Evolutionary conservation across 2,797 vertebrate genomes (phyloP).

Genomic region (Psittacula echo): DNA sequence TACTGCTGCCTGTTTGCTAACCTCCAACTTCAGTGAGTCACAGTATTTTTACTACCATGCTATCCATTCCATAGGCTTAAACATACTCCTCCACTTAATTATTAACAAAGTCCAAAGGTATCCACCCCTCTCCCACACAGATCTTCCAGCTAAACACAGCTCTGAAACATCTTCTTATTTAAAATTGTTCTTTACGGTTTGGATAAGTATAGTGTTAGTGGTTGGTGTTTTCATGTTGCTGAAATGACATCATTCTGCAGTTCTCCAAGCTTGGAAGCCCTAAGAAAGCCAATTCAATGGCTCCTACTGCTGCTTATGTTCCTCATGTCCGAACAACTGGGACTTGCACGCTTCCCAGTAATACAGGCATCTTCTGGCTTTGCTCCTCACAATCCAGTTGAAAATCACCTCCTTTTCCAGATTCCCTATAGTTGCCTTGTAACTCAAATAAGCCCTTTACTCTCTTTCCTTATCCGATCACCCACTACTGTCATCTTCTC

Average conservation of each 20-base stretch:
- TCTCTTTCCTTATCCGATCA: neutral
- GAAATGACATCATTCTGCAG: neutral
- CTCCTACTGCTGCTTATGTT: neutral
- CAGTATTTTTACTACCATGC: conserved; percentile 23
- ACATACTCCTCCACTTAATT: conserved; percentile 56
- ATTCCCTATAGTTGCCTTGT: neutral
- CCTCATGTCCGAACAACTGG: neutral
- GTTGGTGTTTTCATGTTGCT: neutral
- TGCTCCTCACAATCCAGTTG: neutral
- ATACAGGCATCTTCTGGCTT: neutral
- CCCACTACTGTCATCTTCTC: neutral
- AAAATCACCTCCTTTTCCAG: neutral
- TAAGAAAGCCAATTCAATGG: neutral
- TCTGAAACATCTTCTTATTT: conserved; percentile 38
- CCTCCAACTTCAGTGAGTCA: conserved; percentile 57
- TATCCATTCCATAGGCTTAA: conserved; percentile 61
- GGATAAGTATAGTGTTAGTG: conserved; percentile 31
- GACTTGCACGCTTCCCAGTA: rapidly evolving
- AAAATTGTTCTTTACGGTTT: conserved; percentile 8
- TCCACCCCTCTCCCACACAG: conserved; percentile 67
- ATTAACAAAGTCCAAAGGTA: conserved; percentile 67
- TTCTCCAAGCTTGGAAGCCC: neutral
- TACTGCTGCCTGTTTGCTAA: conserved; percentile 55
- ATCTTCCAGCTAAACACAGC: conserved; percentile 50
- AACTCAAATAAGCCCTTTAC: neutral